Conservation (phyloP, 2,888 invertebrate genomes). For the Pollenia labialis region DNA sequence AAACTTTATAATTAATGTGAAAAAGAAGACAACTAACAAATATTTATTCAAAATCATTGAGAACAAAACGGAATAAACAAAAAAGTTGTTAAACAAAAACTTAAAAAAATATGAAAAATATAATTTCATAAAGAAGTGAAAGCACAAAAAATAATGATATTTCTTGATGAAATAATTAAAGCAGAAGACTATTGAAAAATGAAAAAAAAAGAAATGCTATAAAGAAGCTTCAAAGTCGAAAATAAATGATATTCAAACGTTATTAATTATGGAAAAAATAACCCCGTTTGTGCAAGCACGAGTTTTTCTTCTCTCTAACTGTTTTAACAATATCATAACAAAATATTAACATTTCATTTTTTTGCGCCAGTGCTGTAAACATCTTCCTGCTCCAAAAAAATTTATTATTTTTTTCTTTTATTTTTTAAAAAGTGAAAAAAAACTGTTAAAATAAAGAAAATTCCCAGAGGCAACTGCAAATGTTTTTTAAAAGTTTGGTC, state of each 20-base stretch:
- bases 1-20: constrained; percentile 17
- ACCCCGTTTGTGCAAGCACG: background rate
- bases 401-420: too few relatives aligned
- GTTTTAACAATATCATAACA: background rate
- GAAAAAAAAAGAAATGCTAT: background rate
- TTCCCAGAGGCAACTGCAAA: constrained; percentile 48
- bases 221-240: background rate
- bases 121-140: constrained; percentile 36
- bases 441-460: constrained; percentile 37
- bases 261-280: constrained; percentile 46
- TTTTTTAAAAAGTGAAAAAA: constrained; percentile 1
- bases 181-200: background rate
- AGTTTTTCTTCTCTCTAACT: background rate
- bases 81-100: background rate
- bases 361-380: constrained; percentile 26
- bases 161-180: constrained; percentile 6
- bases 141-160: background rate
- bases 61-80: background rate
- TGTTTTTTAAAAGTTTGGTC: constrained; percentile 31
- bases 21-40: background rate
- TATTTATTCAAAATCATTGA: constrained; percentile 7
- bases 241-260: constrained; percentile 44
- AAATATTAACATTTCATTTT: constrained; percentile 33
- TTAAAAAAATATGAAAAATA: constrained; percentile 17
- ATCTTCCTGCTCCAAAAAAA: constrained; percentile 16